Conservation (phyloP, 2,888 invertebrate species). For the Pheosia gnoma region DNA sequence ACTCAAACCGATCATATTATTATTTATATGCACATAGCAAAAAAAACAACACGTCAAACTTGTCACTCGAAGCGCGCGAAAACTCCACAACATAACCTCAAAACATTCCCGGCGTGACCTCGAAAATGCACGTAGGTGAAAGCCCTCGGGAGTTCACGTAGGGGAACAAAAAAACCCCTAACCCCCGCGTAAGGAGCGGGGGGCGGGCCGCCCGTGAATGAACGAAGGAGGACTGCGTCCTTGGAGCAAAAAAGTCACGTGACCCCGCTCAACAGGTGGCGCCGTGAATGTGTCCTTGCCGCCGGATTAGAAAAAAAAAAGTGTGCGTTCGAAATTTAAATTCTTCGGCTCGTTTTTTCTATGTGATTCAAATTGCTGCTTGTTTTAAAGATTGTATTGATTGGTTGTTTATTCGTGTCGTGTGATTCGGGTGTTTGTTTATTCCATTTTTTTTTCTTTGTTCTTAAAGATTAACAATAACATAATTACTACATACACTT, state of each 20-base stretch:
- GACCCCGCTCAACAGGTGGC: constrained; percentile 81
- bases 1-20: not conserved
- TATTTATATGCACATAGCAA: not conserved
- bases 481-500: no score
- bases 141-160: constrained; percentile 81
- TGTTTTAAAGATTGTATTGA: constrained; percentile 11
- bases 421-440: not conserved
- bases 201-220: constrained; percentile 80
- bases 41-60: not conserved
- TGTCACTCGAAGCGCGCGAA: constrained; percentile 45
- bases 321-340: constrained; percentile 42
- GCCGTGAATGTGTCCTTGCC: constrained; percentile 79
- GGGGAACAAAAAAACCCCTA: constrained; percentile 81
- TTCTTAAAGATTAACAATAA: not conserved
- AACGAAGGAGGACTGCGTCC: constrained; percentile 82
- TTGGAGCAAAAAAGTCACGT: constrained; percentile 84
- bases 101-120: constrained; percentile 80
- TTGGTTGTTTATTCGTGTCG: not conserved
- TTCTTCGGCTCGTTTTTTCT: constrained; percentile 29
- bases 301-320: constrained; percentile 68
- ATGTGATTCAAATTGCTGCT: constrained; percentile 11
- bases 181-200: constrained; percentile 77
- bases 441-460: not conserved
- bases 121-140: constrained; percentile 83
- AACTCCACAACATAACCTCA: constrained; percentile 73